Evolutionary conservation across 2,113 vertebrate genomes (phyloP), one percentile per base, ranked within the genome.

Genomic region (Seriola rivoliana): DNA sequence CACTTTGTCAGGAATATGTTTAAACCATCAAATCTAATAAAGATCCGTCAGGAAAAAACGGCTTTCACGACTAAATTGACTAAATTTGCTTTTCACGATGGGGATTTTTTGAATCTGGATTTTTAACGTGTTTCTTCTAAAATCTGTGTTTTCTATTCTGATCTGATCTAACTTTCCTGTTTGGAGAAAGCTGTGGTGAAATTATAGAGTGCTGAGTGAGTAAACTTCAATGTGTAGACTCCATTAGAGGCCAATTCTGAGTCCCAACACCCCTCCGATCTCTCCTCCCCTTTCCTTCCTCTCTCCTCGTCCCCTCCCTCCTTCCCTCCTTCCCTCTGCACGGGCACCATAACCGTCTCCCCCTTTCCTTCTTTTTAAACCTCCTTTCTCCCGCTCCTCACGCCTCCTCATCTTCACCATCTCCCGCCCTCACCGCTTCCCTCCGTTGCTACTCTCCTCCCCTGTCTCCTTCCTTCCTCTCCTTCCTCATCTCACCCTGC

Each of bases 161-260:
- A 71, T 76, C 40, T 62, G 36, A 72, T 76, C 50, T 59, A 55
- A 5, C 55, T 85, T 69, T 46, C 14, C 44, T 78, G 48, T 75
- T 81, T 79, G 62, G 34, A 71, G 25, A 23, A 76, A 36, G 16
- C 25, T 82, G 50, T 79, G 63, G 32, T 40, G 36, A 81, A 81
- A 79, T 54, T 2, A 10, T 25, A 2, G 54, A 65, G 42, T 52
- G 85, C 65, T 50, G 78, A 75, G 0, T 69, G 55, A 46, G 46
- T 36, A 44, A 58, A 75, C 21, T 44, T 19, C 23, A 55, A 78
- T 87, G 75, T 87, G 82, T 66, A 69, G 86, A 88, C 96, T 96
- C 95, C 97, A 96, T 96, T 96, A 93, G 94, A 94, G 95, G 96
- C 96, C 96, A 90, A 89, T 85, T 92, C 91, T 88, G 90, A 92